Percentiles rank a stretch among this genome's conserved stretches.
Evolutionary conservation across 2,888 invertebrate species (phyloP).

Genomic region (Ophonus ardosiacus): DNA sequence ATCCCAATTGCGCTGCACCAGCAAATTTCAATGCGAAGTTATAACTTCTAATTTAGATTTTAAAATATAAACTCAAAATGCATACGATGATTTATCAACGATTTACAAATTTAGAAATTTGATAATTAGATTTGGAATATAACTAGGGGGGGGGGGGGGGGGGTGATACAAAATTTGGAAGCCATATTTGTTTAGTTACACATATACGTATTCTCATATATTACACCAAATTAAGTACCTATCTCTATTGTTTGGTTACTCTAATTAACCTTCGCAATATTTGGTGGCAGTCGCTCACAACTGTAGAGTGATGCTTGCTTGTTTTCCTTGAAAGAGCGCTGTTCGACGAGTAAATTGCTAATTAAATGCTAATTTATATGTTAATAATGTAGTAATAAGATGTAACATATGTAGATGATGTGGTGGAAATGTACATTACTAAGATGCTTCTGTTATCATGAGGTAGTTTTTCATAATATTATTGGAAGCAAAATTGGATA

Average conservation of each 20-base stretch:
- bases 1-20: no score
- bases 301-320: background rate
- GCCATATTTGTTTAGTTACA: no score
- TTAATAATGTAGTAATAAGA: background rate
- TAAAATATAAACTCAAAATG: no score
- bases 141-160: no score
- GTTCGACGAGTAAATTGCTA: background rate
- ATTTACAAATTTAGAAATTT: no score
- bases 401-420: background rate
- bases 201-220: background rate
- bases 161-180: no score
- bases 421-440: background rate
- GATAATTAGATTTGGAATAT: no score
- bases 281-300: background rate
- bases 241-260: background rate
- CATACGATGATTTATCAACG: no score
- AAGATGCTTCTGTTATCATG: background rate
- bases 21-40: no score
- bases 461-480: background rate
- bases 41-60: no score
- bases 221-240: background rate
- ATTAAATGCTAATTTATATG: conserved; percentile 16
- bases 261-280: background rate
- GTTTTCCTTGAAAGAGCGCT: background rate
- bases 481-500: background rate